phyloP scores from a whole-genome alignment of 1,140 invertebrate genomes.

The Hyles euphorbiae region DNA sequence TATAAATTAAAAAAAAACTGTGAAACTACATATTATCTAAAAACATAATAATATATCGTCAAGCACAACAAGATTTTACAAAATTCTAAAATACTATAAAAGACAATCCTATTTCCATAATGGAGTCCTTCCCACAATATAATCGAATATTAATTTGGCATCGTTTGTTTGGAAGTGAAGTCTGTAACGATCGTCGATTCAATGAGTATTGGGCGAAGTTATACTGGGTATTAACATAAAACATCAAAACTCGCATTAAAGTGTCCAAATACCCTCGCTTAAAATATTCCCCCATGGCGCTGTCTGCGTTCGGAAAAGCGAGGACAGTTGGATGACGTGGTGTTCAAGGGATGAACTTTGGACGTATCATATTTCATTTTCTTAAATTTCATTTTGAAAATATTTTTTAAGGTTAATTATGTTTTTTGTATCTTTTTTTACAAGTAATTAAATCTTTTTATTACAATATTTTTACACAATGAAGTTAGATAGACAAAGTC shows the following conservation, averaged over 20 bases:
- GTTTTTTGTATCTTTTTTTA: too few relatives aligned
- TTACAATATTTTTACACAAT: too few relatives aligned
- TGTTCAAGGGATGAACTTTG: constrained; percentile 15
- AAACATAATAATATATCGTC: too few relatives aligned
- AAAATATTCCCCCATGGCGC: constrained; percentile 40
- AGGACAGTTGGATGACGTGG: constrained; percentile 18
- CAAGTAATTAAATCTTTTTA: too few relatives aligned
- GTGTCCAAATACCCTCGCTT: constrained; percentile 61
- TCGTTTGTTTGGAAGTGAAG: neutral
- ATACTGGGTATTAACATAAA: constrained; percentile 63
- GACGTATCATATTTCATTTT: neutral
- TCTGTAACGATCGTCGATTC: constrained; percentile 30
- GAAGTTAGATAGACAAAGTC: too few relatives aligned
- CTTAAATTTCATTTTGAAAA: too few relatives aligned
- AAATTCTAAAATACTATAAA: too few relatives aligned
- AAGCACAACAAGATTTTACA: too few relatives aligned
- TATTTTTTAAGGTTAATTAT: neutral
- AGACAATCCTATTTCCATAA: too few relatives aligned
- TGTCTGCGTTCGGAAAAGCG: constrained; percentile 43
- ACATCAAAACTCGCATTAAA: constrained; percentile 74
- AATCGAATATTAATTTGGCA: constrained; percentile 17
- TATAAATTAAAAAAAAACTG: too few relatives aligned
- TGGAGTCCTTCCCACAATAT: constrained; percentile 8
- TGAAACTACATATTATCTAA: too few relatives aligned
- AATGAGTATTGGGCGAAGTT: constrained; percentile 54